A percentile compares a stretch with the other conserved stretches of the same genome.
Conservation (phyloP, 2,113 vertebrate genomes). For the Solenodon paradoxus region DNA sequence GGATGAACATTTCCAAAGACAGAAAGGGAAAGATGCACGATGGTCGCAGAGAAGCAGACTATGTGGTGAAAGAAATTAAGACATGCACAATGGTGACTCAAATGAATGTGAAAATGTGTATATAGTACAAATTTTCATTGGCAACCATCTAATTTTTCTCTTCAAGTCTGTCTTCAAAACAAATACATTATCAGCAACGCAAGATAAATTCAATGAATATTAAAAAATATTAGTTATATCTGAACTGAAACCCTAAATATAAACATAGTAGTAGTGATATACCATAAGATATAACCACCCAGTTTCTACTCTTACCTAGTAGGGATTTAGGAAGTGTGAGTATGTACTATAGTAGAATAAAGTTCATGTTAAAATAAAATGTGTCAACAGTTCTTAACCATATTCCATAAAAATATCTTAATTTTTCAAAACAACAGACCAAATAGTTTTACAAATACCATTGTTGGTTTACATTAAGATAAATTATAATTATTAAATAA, state of each 20-base stretch:
- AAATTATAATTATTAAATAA: conserved; percentile 30
- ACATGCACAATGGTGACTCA: neutral
- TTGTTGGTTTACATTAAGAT: neutral
- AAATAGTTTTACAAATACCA: conserved; percentile 35
- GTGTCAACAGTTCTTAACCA: neutral
- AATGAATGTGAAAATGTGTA: neutral
- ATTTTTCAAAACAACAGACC: conserved; percentile 6
- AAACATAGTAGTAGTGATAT: neutral
- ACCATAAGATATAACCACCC: neutral
- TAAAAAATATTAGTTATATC: neutral
- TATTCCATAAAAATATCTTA: conserved; percentile 1
- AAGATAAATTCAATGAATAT: neutral
- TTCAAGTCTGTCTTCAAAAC: neutral
- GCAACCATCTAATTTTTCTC: neutral
- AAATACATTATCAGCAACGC: conserved; percentile 9
- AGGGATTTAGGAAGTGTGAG: neutral
- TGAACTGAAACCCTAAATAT: neutral
- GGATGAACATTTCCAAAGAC: neutral
- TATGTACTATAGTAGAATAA: neutral
- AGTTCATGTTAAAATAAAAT: neutral
- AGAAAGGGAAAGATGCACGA: neutral
- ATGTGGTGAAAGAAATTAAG: neutral
- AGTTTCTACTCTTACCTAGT: neutral
- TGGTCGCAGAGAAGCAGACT: neutral
- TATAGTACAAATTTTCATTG: neutral